Conservation (phyloP, 2,888 invertebrate genomes). For the Gerris lacustris region DNA sequence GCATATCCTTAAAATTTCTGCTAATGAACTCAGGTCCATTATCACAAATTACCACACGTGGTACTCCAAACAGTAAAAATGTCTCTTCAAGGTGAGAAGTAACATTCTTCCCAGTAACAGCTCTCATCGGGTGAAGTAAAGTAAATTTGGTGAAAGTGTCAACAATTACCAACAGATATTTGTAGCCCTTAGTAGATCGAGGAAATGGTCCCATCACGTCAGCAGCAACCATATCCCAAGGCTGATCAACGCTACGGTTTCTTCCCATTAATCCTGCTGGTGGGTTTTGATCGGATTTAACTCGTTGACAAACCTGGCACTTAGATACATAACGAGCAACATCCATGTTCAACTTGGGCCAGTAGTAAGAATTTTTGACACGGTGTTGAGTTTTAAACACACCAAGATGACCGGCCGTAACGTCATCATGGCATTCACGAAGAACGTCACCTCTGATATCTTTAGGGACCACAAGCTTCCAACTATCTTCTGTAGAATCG, state of each 20-base stretch:
- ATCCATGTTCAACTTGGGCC: slow-evolving; percentile 28
- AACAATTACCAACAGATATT: too few species aligned
- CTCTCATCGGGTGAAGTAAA: slow-evolving; percentile 25
- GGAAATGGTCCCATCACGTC: slow-evolving; percentile 32
- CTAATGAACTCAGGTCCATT: too few species aligned
- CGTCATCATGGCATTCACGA: slow-evolving; percentile 20
- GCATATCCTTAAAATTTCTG: too few species aligned
- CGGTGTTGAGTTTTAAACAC: slow-evolving; percentile 22
- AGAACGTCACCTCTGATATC: too few species aligned
- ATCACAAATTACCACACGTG: slow-evolving; percentile 27
- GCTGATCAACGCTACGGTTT: too few species aligned
- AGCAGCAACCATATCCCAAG: slow-evolving; percentile 27
- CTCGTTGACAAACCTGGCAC: too few species aligned
- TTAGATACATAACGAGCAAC: too few species aligned
- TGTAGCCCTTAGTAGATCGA: too few species aligned
- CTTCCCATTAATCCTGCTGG: too few species aligned
- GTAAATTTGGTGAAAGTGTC: slow-evolving; percentile 31
- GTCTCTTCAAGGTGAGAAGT: slow-evolving; percentile 21
- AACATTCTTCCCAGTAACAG: slow-evolving; percentile 24
- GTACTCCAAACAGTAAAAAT: slow-evolving; percentile 26
- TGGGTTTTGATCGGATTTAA: too few species aligned
- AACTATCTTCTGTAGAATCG: too few species aligned
- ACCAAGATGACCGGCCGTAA: slow-evolving; percentile 20
- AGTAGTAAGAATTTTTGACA: slow-evolving; percentile 23
- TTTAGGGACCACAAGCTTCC: slow-evolving; percentile 19